phyloP scores from a whole-genome alignment of 2,797 vertebrate genomes.

The Catostomus latipinnis region DNA sequence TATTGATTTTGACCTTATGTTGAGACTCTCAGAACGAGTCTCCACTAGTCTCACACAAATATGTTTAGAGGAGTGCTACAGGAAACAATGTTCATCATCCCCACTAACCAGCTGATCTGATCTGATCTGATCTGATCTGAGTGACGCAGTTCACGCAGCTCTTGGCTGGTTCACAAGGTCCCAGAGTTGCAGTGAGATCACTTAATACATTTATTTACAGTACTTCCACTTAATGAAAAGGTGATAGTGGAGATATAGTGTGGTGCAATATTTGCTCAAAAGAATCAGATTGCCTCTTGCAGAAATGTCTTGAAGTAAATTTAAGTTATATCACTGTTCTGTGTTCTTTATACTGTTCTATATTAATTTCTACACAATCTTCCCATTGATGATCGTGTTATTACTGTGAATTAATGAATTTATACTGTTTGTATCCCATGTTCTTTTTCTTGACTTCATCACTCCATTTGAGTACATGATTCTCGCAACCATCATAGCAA shows the following conservation, averaged over 20 bases:
- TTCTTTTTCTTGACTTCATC: slow-evolving; percentile 71
- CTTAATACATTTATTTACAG: not conserved
- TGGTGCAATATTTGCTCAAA: not conserved
- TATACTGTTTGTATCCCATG: not conserved
- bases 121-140: not conserved
- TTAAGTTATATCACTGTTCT: not conserved
- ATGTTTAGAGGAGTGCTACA: slow-evolving; percentile 32
- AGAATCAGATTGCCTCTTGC: not conserved
- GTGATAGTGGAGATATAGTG: not conserved
- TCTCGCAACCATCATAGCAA: slow-evolving; percentile 97
- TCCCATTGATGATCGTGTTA: not conserved
- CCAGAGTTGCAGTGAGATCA: not conserved
- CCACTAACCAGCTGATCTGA: not conserved
- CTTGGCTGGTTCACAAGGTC: not conserved
- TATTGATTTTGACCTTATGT: not conserved
- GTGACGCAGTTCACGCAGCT: slow-evolving; percentile 30
- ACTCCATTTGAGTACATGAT: slow-evolving; percentile 99
- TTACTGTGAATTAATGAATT: not conserved
- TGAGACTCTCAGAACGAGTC: slow-evolving; percentile 10
- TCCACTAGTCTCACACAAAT: slow-evolving; percentile 37
- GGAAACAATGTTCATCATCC: slow-evolving; percentile 31
- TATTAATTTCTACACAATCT: not conserved
- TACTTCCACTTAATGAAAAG: not conserved
- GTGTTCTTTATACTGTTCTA: not conserved
- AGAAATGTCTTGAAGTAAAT: not conserved